Percentiles rank a stretch among this genome's conserved stretches.
These are phyloP conservation scores for Thumatha senex DNA, from an alignment of 2,888 invertebrate genomes.

Conservation along the genomic window DNA sequence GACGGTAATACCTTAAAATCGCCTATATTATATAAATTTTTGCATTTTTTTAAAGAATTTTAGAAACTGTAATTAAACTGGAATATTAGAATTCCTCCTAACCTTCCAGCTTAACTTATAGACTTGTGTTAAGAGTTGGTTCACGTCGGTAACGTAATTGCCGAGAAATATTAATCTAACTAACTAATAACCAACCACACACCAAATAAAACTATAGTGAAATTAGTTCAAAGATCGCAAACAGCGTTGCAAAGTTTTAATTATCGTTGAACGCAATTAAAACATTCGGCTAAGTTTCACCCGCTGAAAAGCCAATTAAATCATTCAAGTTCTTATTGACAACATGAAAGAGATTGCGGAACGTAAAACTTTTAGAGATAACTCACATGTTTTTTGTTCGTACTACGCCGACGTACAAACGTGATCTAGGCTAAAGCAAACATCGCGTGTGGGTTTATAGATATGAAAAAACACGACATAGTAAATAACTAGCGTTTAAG, in stretches of 20 bases:
- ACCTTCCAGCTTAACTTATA: no score
- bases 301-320: slow-evolving; percentile 37
- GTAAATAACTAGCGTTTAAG: neutral
- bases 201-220: neutral
- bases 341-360: slow-evolving; percentile 34
- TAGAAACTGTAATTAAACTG: no score
- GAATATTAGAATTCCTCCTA: no score
- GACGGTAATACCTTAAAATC: no score
- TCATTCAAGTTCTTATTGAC: slow-evolving; percentile 43
- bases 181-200: no score
- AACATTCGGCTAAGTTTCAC: slow-evolving; percentile 35
- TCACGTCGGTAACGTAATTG: no score
- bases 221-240: slow-evolving; percentile 2
- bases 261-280: slow-evolving; percentile 44
- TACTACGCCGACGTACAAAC: slow-evolving; percentile 26
- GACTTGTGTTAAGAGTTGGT: no score
- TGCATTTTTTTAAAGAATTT: no score
- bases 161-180: no score
- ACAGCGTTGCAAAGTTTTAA: slow-evolving; percentile 3
- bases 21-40: no score
- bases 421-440: slow-evolving; percentile 5
- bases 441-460: slow-evolving; percentile 20
- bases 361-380: slow-evolving; percentile 42
- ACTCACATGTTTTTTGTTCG: slow-evolving; percentile 43
- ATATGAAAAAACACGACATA: slow-evolving; percentile 7